A percentile compares a stretch with the other conserved stretches of the same genome.
phyloP scores from a whole-genome alignment of 2,797 vertebrate species.

The Xiphophorus birchmanni region DNA sequence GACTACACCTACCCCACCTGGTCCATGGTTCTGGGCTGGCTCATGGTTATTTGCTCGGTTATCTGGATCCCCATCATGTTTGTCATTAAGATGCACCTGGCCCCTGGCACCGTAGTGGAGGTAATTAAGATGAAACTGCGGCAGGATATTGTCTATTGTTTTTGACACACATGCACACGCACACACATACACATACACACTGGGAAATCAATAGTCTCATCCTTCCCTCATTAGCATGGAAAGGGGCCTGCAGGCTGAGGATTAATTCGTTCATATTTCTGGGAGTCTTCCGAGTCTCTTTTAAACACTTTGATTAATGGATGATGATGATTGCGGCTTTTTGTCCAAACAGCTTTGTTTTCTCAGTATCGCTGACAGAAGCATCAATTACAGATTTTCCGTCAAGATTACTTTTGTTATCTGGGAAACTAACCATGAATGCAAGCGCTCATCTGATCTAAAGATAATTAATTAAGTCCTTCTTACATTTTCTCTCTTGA shows the following conservation, averaged over 20 bases:
- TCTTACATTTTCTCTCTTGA: neutral
- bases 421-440: conserved; percentile 2
- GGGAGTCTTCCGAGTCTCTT: conserved; percentile 34
- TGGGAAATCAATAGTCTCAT: conserved; percentile 56
- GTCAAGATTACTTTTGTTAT: neutral
- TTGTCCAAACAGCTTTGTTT: conserved; percentile 39
- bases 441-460: conserved; percentile 2
- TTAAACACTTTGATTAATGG: conserved; percentile 66
- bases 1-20: conserved; percentile 95
- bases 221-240: conserved; percentile 54
- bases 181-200: conserved; percentile 5
- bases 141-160: conserved; percentile 30
- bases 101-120: conserved; percentile 92
- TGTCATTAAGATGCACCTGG: conserved; percentile 95
- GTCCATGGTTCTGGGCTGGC: conserved; percentile 98
- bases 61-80: conserved; percentile 99
- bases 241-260: conserved; percentile 43
- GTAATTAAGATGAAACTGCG: conserved; percentile 72
- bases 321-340: conserved; percentile 46
- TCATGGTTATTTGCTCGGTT: conserved; percentile 96
- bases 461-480: neutral
- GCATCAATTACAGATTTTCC: conserved; percentile 30
- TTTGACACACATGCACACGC: conserved; percentile 15
- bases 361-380: conserved; percentile 25
- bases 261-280: conserved; percentile 55